These are phyloP conservation scores for Morphnarchus princeps DNA, from an alignment of 2,113 vertebrate genomes.

Conservation along the genomic window DNA sequence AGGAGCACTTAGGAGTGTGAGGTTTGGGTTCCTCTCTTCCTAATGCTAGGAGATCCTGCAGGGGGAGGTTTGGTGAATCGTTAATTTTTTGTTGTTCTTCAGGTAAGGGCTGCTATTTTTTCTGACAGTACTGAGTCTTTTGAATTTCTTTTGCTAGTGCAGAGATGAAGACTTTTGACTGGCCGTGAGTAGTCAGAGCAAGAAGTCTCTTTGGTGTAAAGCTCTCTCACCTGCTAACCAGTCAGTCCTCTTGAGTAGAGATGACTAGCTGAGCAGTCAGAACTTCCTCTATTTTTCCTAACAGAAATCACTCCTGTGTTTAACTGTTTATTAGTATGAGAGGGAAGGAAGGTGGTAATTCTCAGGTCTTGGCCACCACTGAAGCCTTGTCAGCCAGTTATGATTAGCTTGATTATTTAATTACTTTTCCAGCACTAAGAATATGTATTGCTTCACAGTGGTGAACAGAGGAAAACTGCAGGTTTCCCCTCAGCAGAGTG, in stretches of 20 bases:
- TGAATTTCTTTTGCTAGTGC: not conserved
- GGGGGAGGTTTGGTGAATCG: not conserved
- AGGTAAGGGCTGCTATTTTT: not conserved
- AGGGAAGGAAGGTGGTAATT: not conserved
- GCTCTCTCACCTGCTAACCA: not conserved
- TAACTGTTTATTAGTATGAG: not conserved
- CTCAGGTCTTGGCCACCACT: not conserved
- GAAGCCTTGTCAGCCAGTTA: not conserved
- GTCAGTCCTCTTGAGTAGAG: not conserved
- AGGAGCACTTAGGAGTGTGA: not conserved
- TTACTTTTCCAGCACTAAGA: conserved; percentile 23
- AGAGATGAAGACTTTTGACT: not conserved
- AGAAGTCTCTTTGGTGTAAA: not conserved
- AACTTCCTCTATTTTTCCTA: not conserved
- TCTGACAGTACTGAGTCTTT: not conserved
- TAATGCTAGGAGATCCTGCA: not conserved
- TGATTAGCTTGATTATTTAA: conserved; percentile 46
- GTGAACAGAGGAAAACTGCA: not conserved
- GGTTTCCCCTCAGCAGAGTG: not conserved
- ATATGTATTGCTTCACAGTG: not conserved
- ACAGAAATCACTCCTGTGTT: not conserved
- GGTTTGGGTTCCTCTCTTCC: not conserved
- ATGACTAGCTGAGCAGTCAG: not conserved
- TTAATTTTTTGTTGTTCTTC: not conserved
- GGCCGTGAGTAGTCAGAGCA: not conserved